Evolutionary conservation across 2,797 vertebrate genomes (phyloP).

Genomic region (Diglossa cyanea): DNA sequence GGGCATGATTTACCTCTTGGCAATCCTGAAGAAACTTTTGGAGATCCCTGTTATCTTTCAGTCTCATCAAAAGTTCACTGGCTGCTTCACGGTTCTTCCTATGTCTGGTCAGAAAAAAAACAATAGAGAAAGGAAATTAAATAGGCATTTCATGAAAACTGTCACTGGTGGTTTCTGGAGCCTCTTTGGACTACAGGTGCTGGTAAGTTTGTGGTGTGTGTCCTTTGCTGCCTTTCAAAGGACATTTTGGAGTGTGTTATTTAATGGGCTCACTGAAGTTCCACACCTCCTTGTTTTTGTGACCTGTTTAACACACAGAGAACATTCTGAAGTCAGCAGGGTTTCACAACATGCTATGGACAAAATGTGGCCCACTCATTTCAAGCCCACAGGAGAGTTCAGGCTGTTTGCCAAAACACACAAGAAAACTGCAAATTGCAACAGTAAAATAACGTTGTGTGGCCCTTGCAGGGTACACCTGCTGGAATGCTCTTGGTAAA

Average conservation of each 20-base stretch:
- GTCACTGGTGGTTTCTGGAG: not conserved
- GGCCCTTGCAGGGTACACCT: not conserved
- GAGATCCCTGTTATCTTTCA: conserved; percentile 97
- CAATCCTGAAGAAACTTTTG: conserved; percentile 98
- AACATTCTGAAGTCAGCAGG: not conserved
- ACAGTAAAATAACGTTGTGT: not conserved
- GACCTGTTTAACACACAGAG: not conserved
- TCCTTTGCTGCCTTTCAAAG: not conserved
- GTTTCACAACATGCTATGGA: not conserved
- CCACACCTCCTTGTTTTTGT: not conserved
- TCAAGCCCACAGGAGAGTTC: not conserved
- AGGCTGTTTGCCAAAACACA: not conserved
- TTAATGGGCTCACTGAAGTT: not conserved
- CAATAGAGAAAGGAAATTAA: not conserved
- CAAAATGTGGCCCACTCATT: not conserved
- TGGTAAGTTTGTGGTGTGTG: not conserved
- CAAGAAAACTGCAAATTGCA: not conserved
- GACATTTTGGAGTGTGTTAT: not conserved
- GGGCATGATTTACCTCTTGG: conserved; percentile 84
- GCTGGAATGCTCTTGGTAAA: not conserved
- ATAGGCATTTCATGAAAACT: not conserved
- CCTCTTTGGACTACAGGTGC: not conserved
- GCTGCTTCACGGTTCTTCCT: conserved; percentile 86
- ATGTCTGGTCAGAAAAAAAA: conserved; percentile 65
- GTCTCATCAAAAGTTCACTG: conserved; percentile 88